Evolutionary conservation across 2,797 vertebrate species (phyloP).

Genomic region (Decapterus maruadsi): DNA sequence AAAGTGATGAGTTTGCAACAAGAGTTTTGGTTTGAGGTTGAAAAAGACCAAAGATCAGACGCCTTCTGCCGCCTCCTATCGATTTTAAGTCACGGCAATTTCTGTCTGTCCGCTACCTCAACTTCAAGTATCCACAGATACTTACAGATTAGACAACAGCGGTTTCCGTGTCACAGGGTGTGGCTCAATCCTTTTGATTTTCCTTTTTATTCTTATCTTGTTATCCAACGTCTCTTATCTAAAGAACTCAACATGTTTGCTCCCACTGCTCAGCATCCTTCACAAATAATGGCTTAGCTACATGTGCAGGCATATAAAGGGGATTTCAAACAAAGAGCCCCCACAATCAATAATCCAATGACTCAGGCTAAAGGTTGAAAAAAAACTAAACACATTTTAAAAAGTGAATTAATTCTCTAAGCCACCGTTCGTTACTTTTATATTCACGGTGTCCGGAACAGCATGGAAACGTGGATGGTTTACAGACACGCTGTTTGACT

Average conservation of each 20-base stretch:
- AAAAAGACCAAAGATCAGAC: slow-evolving; percentile 14
- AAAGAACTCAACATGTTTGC: slow-evolving; percentile 14
- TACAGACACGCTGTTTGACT: background rate
- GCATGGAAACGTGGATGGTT: background rate
- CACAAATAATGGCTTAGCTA: slow-evolving; percentile 42
- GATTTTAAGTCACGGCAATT: background rate
- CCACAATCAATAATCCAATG: slow-evolving; percentile 47
- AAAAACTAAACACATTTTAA: slow-evolving; percentile 32
- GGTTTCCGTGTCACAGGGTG: background rate
- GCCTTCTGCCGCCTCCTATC: background rate
- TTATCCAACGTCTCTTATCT: too few relatives aligned
- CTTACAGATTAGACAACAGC: slow-evolving; percentile 12
- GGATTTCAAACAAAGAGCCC: slow-evolving; percentile 23
- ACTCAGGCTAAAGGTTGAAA: slow-evolving; percentile 43
- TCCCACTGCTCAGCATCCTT: slow-evolving; percentile 38
- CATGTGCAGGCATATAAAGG: slow-evolving; percentile 20
- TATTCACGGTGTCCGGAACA: background rate
- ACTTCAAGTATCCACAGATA: background rate
- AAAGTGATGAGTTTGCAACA: background rate
- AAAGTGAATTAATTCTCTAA: slow-evolving; percentile 17
- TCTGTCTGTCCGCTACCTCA: background rate
- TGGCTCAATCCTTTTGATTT: too few relatives aligned
- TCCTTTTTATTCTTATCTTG: too few relatives aligned
- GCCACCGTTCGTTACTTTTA: slow-evolving; percentile 4
- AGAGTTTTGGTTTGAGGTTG: slow-evolving; percentile 15